Evolutionary conservation across 2,797 vertebrate genomes (phyloP), one percentile per base, ranked within the genome.

Genomic region (Phyllotis vaccarum): DNA sequence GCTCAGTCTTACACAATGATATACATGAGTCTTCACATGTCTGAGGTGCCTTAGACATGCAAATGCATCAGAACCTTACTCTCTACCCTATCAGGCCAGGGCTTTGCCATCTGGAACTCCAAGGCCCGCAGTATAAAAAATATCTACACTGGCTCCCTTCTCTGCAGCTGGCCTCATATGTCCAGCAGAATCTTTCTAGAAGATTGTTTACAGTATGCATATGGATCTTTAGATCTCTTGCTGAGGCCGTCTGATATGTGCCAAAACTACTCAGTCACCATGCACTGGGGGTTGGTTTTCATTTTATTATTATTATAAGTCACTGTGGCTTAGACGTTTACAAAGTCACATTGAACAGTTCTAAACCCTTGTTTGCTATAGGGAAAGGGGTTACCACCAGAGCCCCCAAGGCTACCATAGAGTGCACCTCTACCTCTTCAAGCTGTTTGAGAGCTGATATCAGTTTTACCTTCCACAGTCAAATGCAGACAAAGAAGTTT

Each of bases 221-320:
- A 19, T 13, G 85, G 70, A 66, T 16, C 24, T 6, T 16, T 2
- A 21, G 22, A 29, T 27, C 66, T n/a, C 78, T 43, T 76, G 22
- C 37, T 58, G 87, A 94, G 83, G 88, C 43, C 75, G 58, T n/a
- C 29, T 6, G 49, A 46, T 0, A 12, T 34, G 13, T 49, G 27
- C 22, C 8, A 16, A 75, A 40, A 72, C 49, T 24, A 43, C 34
- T 62, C 49, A 34, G 8, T 68, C 60, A 78, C 8, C 58, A 43
- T 0, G 37, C 22, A 27, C 0, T 5, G 60, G 13, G 54, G 19
- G 31, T 89, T 96, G 19, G 64, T 46, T 79, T 62, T 58, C 9
- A 9, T 49, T 60, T 60, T 46, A 3, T 79, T 94, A n/a, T 97
- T 90, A 97, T 78, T 91, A 7, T 70, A 81, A 81, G 62, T 88